Evolutionary conservation across 2,797 vertebrate genomes (phyloP), one percentile per base, ranked within the genome.

Genomic region (Diceros bicornis): DNA sequence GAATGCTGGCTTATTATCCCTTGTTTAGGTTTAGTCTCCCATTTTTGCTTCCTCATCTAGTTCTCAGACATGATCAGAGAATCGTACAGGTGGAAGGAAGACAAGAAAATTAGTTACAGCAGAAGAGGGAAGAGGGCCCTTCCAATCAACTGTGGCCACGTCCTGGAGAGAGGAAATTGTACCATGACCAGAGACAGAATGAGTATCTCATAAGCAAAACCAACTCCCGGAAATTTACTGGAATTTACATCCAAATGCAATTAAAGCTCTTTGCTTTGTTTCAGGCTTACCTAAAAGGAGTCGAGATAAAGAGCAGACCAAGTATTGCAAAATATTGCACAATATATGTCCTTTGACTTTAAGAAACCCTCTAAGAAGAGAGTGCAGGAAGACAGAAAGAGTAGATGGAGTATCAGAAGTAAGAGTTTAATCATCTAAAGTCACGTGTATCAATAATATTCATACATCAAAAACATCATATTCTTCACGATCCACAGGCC

Each of bases 401-500:
- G 29, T 7, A 74, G 34, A 64, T 12, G 4, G n/a, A 91, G 1
- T 44, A 79, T 9, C 29, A 77, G 23, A 74, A 93, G 87, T 41
- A 82, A 86, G 17, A 90, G 61, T 59, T 89, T 41, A 93, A 64
- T 89, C 68, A 79, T 34, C 72, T 55, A 61, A 47, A 94, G 10
- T 85, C 47, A 90, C 4, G 86, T 27, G 96, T 69, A 96, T 62
- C 55, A 62, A 66, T 75, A 83, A 97, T 97, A 79, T 1, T 34
- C 97, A 75, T 99, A 99, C 99, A 96, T 98, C 98, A 98, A 99
- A 99, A 89, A 96, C 81, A 27, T 98, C 98, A 97, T 98, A 99
- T 78, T 98, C 92, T 88, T 99, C 99, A 97, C 99, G 99, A 96
- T 99, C 99, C 90, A 99, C 98, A 0, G 98, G 77, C 57, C 77